Percentiles rank a stretch among this genome's conserved stretches.
Evolutionary conservation across 2,888 invertebrate genomes (phyloP).

Genomic region (Hetaerina titia): DNA sequence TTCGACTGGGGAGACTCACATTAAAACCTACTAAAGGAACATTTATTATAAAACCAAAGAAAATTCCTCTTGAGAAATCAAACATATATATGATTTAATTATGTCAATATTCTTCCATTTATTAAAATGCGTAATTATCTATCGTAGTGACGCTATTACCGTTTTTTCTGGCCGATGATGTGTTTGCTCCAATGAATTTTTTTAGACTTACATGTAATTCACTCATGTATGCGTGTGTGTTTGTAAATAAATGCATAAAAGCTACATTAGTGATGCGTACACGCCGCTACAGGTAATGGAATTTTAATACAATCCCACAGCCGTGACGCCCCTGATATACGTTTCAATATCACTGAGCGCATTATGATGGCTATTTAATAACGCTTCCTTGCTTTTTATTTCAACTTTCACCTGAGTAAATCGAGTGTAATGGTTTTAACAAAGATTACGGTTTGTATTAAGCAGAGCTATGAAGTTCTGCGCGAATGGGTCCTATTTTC

Average conservation of each 20-base stretch:
- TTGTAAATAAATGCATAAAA: neutral
- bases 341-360: neutral
- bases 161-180: neutral
- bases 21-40: no score
- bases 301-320: neutral
- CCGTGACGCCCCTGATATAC: neutral
- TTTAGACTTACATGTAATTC: neutral
- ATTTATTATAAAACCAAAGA: no score
- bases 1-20: no score
- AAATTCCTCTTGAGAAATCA: no score
- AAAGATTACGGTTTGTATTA: neutral
- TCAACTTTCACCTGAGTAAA: neutral
- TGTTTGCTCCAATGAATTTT: neutral
- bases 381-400: neutral
- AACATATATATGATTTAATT: no score
- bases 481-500: conserved; percentile 7
- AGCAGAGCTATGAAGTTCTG: neutral
- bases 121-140: no score
- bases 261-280: neutral
- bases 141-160: neutral
- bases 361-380: neutral
- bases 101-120: no score
- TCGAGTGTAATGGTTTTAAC: neutral
- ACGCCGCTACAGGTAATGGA: neutral
- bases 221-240: neutral